phyloP scores from a whole-genome alignment of 1,140 invertebrate genomes.

The Lepidurus packardi region DNA sequence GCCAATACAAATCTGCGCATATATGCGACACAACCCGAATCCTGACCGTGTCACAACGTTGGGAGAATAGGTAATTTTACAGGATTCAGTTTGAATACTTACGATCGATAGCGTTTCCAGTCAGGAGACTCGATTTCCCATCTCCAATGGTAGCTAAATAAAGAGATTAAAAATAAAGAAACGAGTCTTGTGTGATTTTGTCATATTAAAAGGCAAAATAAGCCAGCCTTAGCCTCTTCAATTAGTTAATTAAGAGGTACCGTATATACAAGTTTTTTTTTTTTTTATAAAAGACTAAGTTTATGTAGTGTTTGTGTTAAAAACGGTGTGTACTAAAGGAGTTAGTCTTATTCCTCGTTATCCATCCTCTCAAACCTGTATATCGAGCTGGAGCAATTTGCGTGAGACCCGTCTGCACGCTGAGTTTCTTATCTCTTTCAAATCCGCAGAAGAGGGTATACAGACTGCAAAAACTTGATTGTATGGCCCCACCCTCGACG shows the following conservation, averaged over 20 bases:
- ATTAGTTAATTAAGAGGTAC: background rate
- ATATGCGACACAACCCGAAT: background rate
- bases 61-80: background rate
- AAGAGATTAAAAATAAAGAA: background rate
- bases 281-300: too few species aligned
- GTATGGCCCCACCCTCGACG: too few species aligned
- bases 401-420: too few species aligned
- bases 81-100: slow-evolving; percentile 22
- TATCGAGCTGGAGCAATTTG: too few species aligned
- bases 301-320: too few species aligned
- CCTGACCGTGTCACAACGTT: background rate
- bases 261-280: background rate
- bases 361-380: too few species aligned
- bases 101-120: slow-evolving; percentile 30
- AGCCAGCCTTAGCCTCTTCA: background rate
- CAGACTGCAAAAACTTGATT: too few species aligned
- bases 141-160: slow-evolving; percentile 31
- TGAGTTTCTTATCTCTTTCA: too few species aligned
- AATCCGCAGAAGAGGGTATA: too few species aligned
- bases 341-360: too few species aligned
- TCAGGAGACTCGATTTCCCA: slow-evolving; percentile 30
- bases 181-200: background rate
- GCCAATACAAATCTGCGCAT: background rate
- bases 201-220: background rate
- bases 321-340: too few species aligned